Conservation (phyloP, 2,797 vertebrate species). For the Oceanodroma leucorhoa region DNA sequence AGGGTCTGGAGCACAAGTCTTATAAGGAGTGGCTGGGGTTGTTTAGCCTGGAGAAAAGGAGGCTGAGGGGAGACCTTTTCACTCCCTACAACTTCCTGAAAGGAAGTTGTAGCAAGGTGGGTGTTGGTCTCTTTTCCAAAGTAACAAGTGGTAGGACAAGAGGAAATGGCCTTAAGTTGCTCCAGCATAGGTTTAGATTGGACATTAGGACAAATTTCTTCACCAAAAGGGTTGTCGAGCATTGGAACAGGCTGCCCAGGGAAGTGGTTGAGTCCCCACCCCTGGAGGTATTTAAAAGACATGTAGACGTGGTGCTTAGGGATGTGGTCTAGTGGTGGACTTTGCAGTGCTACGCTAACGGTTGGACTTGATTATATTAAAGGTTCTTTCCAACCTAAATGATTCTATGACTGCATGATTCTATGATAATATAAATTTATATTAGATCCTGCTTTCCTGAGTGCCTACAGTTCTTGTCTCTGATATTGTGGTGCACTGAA, state of each 20-base stretch:
- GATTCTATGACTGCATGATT: not conserved
- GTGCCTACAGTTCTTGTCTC: not conserved
- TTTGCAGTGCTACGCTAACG: not conserved
- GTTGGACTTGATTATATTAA: not conserved
- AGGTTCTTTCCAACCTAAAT: not conserved
- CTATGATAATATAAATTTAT: not conserved
- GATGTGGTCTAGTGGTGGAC: not conserved
- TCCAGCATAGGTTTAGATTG: not conserved
- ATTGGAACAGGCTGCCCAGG: not conserved
- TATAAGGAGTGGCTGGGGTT: not conserved
- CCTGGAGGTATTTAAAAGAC: not conserved
- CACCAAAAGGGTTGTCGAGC: fast-evolving
- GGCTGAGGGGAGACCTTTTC: no score
- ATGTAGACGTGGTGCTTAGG: not conserved
- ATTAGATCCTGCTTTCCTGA: not conserved
- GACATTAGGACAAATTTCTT: not conserved
- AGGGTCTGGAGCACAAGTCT: not conserved
- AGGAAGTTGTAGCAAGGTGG: no score
- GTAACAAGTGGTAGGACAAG: not conserved
- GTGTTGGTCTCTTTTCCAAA: no score
- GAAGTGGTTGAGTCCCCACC: no score
- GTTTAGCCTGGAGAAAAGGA: no score
- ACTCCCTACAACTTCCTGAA: no score
- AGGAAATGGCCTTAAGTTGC: not conserved
- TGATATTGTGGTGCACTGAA: not conserved